Evolutionary conservation across 2,888 invertebrate genomes (phyloP), one percentile per base, ranked within the genome.

Genomic region (Blastobasis adustella): DNA sequence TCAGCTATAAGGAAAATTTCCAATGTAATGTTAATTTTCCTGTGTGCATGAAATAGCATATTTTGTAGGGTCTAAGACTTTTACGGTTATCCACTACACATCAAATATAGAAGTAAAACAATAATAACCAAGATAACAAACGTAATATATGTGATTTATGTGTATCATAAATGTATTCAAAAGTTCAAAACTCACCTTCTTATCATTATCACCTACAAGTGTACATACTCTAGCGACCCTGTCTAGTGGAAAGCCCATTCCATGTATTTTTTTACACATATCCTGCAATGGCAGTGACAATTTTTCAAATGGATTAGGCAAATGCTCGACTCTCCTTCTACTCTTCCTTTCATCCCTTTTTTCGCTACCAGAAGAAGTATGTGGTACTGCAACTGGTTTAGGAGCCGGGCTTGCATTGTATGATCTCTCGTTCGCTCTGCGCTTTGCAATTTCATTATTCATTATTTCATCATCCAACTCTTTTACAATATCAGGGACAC

Each of bases 191-290:
- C 73, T 79, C 76, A 95, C 95, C 91, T 95, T 95, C 81, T 96
- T 96, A 80, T 96, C 95, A 87, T 96, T 73, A 90, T 90, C 82
- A 53, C 96, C 96, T 58, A 95, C 87, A 49, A 93, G 87, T 62
- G 92, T 91, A 61, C 94, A 94, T n/a, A 95, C 94, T 64, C 95
- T 91, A 5, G 94, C 93, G 10, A 95, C 96, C 75, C 95, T 91
- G 53, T 93, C 91, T 49, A 94, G 73, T 0, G 95, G 93, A 73
- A 98, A 98, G 1, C 98, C 98, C 97, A 98, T 98, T 55, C 92
- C 91, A 67, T 93, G 92, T 54, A 97, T 92, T 59, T 92, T 92
- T 67, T 91, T 90, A 50, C 94, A 95, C 68, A 95, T 86, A 43
- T 86, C 89, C 74, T 94, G 93, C 52, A 91, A 82, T 49, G 90